Evolutionary conservation across 2,888 invertebrate species (phyloP).

Genomic region (Troides oblongomaculatus): DNA sequence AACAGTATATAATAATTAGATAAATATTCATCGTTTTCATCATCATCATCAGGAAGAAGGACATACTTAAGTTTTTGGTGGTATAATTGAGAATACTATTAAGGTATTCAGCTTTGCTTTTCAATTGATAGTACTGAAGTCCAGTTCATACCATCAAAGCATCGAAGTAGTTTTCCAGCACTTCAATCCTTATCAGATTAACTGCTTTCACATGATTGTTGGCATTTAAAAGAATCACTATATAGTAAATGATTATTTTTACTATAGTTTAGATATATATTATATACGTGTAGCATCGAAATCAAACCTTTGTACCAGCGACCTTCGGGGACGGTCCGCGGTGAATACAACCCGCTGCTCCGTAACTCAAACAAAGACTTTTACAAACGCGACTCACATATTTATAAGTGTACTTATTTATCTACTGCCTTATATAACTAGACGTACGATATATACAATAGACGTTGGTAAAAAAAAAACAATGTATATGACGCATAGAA

Average conservation of each 20-base stretch:
- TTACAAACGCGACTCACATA: conserved; percentile 23
- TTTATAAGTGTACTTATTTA: conserved; percentile 6
- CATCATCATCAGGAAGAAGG: too few species aligned
- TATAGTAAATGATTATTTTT: background rate
- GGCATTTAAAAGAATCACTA: background rate
- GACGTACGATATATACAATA: background rate
- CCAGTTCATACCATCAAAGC: too few species aligned
- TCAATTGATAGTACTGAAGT: too few species aligned
- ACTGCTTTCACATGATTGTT: too few species aligned
- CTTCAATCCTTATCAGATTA: too few species aligned
- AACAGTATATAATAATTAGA: too few species aligned
- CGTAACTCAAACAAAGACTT: conserved; percentile 27
- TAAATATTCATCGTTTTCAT: too few species aligned
- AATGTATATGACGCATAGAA: conserved; percentile 1
- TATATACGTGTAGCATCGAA: conserved; percentile 3
- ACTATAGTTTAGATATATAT: background rate
- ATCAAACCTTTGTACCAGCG: conserved; percentile 20
- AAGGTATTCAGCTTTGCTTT: too few species aligned
- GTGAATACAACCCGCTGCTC: conserved; percentile 21
- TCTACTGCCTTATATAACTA: conserved; percentile 17
- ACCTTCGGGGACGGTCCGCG: conserved; percentile 12
- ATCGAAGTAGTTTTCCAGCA: too few species aligned
- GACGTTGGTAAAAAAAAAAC: background rate
- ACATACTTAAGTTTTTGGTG: too few species aligned
- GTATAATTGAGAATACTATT: too few species aligned